Conservation (phyloP, 1,140 invertebrate species). For the Maniola jurtina region DNA sequence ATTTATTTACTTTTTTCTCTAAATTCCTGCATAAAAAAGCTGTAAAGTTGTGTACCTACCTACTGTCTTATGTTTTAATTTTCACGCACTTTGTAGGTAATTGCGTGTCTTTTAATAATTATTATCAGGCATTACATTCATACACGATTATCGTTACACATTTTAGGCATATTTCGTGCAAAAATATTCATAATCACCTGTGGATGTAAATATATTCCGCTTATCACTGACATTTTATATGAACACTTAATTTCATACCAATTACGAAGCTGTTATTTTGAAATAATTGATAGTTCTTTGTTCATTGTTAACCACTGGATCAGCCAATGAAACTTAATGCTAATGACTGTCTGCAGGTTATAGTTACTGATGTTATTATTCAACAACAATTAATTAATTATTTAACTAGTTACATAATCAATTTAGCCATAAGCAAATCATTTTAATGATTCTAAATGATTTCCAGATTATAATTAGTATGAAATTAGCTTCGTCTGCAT, state of each 20-base stretch:
- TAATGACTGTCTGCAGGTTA: not conserved
- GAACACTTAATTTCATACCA: too few species aligned
- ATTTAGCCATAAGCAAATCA: not conserved
- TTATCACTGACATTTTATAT: too few species aligned
- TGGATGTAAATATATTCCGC: too few species aligned
- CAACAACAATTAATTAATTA: not conserved
- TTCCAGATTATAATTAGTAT: conserved; percentile 3
- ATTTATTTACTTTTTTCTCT: too few species aligned
- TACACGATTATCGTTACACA: too few species aligned
- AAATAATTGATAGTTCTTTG: too few species aligned
- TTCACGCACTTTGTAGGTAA: too few species aligned
- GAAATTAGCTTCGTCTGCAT: not conserved
- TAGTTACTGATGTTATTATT: not conserved
- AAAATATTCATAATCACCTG: not conserved
- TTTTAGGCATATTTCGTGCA: too few species aligned
- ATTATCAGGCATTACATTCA: not conserved
- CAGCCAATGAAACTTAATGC: not conserved
- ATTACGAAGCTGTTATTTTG: not conserved
- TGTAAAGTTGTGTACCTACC: too few species aligned
- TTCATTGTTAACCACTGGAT: not conserved
- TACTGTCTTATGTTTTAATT: too few species aligned
- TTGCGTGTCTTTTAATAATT: not conserved
- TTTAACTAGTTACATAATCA: not conserved
- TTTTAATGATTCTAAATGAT: conserved; percentile 1
- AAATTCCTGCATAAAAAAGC: too few species aligned